Percentiles rank a stretch among this genome's conserved stretches.
Evolutionary conservation across 2,888 invertebrate genomes (phyloP).

Genomic region (Herminia tarsipennalis): DNA sequence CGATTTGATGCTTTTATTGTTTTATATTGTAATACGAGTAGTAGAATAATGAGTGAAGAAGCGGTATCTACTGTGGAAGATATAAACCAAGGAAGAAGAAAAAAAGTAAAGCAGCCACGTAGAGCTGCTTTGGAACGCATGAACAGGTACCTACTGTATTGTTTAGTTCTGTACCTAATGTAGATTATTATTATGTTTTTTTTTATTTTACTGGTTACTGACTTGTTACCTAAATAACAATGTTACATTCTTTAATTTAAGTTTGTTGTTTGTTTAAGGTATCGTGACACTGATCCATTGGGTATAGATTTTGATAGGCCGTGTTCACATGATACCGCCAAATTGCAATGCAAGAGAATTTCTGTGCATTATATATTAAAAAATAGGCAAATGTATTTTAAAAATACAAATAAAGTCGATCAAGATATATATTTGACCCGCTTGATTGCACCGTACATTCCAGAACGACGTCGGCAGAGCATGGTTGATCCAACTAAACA

Average conservation of each 20-base stretch:
- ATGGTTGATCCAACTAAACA: constrained; percentile 7
- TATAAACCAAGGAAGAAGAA: constrained; percentile 4
- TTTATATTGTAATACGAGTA: too few relatives aligned
- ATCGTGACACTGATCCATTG: constrained; percentile 10
- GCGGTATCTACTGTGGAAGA: constrained; percentile 1
- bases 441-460: constrained; percentile 20
- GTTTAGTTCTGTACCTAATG: constrained; percentile 4
- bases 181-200: too few relatives aligned
- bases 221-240: constrained; percentile 1
- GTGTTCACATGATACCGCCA: too few relatives aligned
- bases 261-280: constrained; percentile 3
- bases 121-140: constrained; percentile 4
- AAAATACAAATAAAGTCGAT: constrained; percentile 17
- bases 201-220: constrained; percentile 1
- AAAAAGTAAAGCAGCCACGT: neutral
- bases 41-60: too few relatives aligned
- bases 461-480: constrained; percentile 15
- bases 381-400: too few relatives aligned
- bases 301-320: constrained; percentile 15
- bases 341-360: too few relatives aligned
- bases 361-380: too few relatives aligned
- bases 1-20: too few relatives aligned
- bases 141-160: constrained; percentile 3
- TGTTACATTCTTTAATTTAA: constrained; percentile 1
- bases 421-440: constrained; percentile 24